Conservation (phyloP, 2,888 invertebrate genomes). For the Megamerina dolium region DNA sequence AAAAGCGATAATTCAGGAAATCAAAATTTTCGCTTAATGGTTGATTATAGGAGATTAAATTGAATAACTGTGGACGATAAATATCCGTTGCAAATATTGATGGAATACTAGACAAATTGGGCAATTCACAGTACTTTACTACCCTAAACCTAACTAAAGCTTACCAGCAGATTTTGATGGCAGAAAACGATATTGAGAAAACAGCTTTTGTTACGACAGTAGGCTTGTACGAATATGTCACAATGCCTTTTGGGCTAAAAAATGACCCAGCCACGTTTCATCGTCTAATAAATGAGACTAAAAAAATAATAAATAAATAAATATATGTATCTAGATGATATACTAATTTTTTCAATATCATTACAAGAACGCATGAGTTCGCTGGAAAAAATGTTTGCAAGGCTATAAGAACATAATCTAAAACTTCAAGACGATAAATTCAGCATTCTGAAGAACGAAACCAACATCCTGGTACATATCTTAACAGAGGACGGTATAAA, state of each 20-base stretch:
- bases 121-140: too few relatives aligned
- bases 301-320: neutral
- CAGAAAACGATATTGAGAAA: neutral
- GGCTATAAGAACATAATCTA: conserved; percentile 1
- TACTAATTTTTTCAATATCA: conserved; percentile 2
- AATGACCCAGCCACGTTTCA: conserved; percentile 2
- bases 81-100: conserved; percentile 1
- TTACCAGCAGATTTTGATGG: neutral
- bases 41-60: conserved; percentile 5
- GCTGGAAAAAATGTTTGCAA: neutral
- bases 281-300: neutral
- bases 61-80: conserved; percentile 7
- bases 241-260: conserved; percentile 4
- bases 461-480: conserved; percentile 1
- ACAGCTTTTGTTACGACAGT: conserved; percentile 2
- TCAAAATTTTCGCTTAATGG: conserved; percentile 1
- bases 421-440: neutral
- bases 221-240: conserved; percentile 1
- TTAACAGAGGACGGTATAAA: conserved; percentile 6
- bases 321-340: neutral
- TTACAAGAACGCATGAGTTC: neutral
- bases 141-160: neutral
- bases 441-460: conserved; percentile 2
- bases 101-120: too few relatives aligned
- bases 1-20: neutral